Evolutionary conservation across 2,113 vertebrate genomes (phyloP), one percentile per base, ranked within the genome.

Genomic region (Protobothrops mucrosquamatus): DNA sequence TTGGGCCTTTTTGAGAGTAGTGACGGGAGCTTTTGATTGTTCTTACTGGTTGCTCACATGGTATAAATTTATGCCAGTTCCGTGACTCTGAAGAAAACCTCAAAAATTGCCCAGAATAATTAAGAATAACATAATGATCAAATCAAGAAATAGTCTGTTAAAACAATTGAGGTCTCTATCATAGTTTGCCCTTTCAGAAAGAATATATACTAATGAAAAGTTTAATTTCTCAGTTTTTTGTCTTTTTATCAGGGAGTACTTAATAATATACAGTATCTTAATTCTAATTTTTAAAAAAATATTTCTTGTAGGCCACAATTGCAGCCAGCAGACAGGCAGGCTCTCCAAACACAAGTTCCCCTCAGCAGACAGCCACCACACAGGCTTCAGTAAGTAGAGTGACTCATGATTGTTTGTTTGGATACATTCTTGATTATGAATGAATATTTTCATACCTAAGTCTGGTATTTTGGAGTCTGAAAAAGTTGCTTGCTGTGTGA

Each of bases 271-370:
- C 0, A 24, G 11, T 69, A 81, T 43, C 34, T 81, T 81, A 81
- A 81, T 81, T 81, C 34, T 81, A 81, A 22, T 81, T 43, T 22
- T 43, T 23, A 2, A 22, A 43, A 43, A 81, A 43, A 43, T 3
- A 81, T 54, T 92, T 93, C 10, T 93, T 94, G 54, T 93, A 99
- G 99, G 99, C 99, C 91, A 99, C 99, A 0, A 99, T 99, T 92
- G 99, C 99, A 95, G 99, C 99, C 85, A 99, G 98, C 93, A 98
- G 99, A 56, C 99, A 99, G 96, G 98, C 99, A 93, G 98, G 97
- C 96, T 99, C 99, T 56, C 98, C 98, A 29, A 99, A 97, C 96
- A 98, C 98, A 93, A 99, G 98, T 95, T 98, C 98, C 1, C 97
- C 98, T 0, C 99, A 99, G 89, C 98, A 98, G 92, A 95, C 98